Evolutionary conservation across 1,140 invertebrate species (phyloP), one percentile per base, ranked within the genome.

Genomic region (Trichogramma pretiosum): DNA sequence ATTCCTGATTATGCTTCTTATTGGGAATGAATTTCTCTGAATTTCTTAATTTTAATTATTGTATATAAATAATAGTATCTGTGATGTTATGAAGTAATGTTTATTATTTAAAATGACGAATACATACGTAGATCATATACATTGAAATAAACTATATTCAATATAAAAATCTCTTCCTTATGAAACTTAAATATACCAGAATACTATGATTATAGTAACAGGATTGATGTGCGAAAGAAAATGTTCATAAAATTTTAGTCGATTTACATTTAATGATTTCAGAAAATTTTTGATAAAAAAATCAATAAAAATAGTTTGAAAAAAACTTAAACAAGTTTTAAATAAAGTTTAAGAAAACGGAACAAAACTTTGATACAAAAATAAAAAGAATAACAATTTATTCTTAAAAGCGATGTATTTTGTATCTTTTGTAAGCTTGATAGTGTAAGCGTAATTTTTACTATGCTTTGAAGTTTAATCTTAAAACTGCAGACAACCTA

Each of bases 31-130:
- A 16, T 33, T n/a, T 5, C 35, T 38, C 39, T 44, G 40, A 21
- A 49, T 49, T 49, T 49, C 26, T 28, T 19, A 24, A 43, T 38
- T 44, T 49, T 44, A 28, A 43, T 49, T 50, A 39, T 44, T 50
- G 41, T 39, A 50, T 5, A 45, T 50, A 34, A 28, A 43, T 50
- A 50, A 61, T 65, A 64, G 59, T 67, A 67, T 67, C 65, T 67
- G 65, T 67, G 65, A 67, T 67, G 63, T 67, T 67, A 67, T 62
- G 60, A 59, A 67, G 65, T 66, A 66, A 66, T 65, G 56, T 66
- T 65, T 67, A 66, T 56, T 63, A 66, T 65, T 63, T 64, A 63
- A 67, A 65, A 40, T 21, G 13, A 41, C 36, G 39, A 13, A 41
- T 30, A 45, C 45, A 23, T 44, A 47, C 33, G 2, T 38, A 49